Percentiles rank a stretch among this genome's conserved stretches.
Conservation (phyloP, 2,113 vertebrate genomes). For the Philantomba maxwellii region DNA sequence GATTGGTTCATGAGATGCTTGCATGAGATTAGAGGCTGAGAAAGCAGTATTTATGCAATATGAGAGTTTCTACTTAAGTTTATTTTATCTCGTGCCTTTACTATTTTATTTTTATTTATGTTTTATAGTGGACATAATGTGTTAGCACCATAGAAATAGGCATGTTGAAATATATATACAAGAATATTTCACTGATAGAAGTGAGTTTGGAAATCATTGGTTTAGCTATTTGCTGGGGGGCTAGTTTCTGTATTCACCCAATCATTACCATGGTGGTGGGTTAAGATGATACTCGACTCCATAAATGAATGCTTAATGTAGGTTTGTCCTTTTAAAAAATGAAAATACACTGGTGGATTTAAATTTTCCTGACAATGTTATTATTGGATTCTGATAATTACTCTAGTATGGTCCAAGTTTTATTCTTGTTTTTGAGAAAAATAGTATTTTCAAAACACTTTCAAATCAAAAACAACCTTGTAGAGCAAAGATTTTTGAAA, state of each 20-base stretch:
- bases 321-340: background rate
- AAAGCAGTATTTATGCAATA: background rate
- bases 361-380: background rate
- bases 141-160: background rate
- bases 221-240: background rate
- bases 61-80: background rate
- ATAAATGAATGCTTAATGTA: background rate
- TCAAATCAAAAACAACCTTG: background rate
- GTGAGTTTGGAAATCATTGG: background rate
- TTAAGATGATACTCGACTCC: background rate
- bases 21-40: background rate
- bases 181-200: background rate
- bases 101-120: background rate
- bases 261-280: background rate
- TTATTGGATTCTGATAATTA: background rate
- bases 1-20: background rate
- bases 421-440: slow-evolving; percentile 20
- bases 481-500: background rate
- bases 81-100: background rate
- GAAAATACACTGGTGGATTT: background rate
- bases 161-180: background rate
- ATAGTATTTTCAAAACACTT: slow-evolving; percentile 30
- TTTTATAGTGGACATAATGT: background rate
- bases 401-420: background rate
- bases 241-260: background rate